A percentile compares a stretch with the other conserved stretches of the same genome.
phyloP scores from a whole-genome alignment of 2,113 vertebrate genomes.

The Turdus rufiventris region DNA sequence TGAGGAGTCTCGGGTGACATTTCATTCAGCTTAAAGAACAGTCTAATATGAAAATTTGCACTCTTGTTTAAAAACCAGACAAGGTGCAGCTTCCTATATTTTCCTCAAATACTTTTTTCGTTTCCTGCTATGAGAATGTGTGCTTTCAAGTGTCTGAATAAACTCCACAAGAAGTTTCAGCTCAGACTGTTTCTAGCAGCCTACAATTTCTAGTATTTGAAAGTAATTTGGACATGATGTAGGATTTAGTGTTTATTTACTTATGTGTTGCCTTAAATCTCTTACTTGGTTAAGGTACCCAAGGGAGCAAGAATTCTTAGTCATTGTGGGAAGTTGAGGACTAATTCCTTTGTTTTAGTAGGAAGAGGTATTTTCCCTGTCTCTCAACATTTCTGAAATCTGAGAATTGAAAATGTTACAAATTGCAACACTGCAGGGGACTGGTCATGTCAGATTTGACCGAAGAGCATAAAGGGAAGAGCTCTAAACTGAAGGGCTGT shows the following conservation, averaged over 20 bases:
- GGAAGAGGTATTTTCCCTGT: neutral
- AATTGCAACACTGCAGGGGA: neutral
- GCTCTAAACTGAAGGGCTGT: neutral
- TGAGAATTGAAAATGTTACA: neutral
- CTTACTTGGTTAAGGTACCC: neutral
- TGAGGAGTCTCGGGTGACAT: neutral
- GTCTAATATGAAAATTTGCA: neutral
- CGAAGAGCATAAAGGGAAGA: fast-evolving
- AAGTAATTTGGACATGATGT: neutral
- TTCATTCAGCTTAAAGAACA: neutral
- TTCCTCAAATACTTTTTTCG: neutral
- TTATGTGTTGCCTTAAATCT: neutral
- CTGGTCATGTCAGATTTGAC: neutral
- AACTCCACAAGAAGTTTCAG: neutral
- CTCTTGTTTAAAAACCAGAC: neutral
- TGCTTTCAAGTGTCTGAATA: neutral
- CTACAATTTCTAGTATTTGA: neutral
- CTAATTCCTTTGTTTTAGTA: neutral
- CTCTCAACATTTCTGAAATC: neutral
- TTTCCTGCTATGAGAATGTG: neutral
- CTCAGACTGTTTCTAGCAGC: neutral
- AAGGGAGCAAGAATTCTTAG: neutral
- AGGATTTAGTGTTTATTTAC: neutral
- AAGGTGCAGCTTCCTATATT: neutral
- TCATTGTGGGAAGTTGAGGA: neutral